These are phyloP conservation scores for Rhogogaster chlorosoma DNA, from an alignment of 2,888 invertebrate genomes.

Conservation along the genomic window DNA sequence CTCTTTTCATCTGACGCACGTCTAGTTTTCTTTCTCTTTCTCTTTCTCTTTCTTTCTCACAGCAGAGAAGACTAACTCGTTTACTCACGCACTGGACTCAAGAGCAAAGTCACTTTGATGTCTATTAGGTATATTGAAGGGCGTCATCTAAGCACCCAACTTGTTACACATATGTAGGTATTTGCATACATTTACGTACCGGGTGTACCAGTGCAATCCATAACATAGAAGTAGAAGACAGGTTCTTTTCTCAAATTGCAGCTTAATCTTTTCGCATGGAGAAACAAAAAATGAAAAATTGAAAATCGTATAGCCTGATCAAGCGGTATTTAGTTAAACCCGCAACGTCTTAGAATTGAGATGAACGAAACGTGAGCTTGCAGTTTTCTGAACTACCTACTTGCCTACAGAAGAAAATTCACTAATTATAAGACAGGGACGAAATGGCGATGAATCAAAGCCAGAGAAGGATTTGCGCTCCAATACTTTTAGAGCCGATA, in stretches of 20 bases:
- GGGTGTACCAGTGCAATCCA: neutral
- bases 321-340: neutral
- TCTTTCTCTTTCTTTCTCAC: neutral
- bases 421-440: neutral
- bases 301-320: neutral
- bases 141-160: constrained; percentile 13
- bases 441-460: constrained; percentile 17
- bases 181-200: neutral
- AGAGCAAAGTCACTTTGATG: constrained; percentile 22
- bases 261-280: neutral
- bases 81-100: constrained; percentile 28
- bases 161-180: neutral
- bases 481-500: constrained; percentile 14
- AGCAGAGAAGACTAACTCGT: neutral
- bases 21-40: neutral
- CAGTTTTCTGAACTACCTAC: neutral
- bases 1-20: constrained; percentile 27
- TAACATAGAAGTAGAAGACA: neutral
- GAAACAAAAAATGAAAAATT: neutral
- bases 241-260: neutral
- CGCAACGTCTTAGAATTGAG: neutral
- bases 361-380: constrained; percentile 17
- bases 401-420: neutral
- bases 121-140: constrained; percentile 22
- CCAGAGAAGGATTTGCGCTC: neutral